Evolutionary conservation across 2,797 vertebrate species (phyloP), one percentile per base, ranked within the genome.

Genomic region (Fistularia tabacaria): DNA sequence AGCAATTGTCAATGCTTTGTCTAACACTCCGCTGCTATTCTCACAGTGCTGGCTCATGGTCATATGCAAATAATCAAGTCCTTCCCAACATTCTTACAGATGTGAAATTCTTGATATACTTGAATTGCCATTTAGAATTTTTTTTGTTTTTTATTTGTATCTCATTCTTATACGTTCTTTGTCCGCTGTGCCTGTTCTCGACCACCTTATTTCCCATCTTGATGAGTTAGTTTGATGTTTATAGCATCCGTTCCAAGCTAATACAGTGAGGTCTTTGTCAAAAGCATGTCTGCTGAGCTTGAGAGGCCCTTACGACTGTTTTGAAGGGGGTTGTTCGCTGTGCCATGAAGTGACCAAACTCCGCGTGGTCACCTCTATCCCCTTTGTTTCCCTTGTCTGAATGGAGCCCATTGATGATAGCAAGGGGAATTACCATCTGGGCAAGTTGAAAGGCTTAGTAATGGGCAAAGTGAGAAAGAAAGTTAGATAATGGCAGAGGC

Each of bases 301-400:
- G 38, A 76, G 74, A 77, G 79, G 66, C 83, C 71, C 62, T 52
- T 50, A 54, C 46, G 56, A 61, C 49, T 6, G 10, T 76, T 84
- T 85, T 67, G 64, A 66, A 58, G 57, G 68, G 75, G 75, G 73
- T 51, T 40, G 73, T 62, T 59, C 69, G 67, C 77, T 77, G 82
- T 83, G 79, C 83, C 82, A 68, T 54, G 58, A 77, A 79, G 78
- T 73, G 79, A 73, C 73, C 47, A 47, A 79, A 79, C 68, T 71
- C 65, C 61, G 81, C 84, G 76, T 85, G 71, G 87, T 88, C 88
- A 89, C 89, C 85, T 89, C 85, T 66, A 64, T 90, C 86, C 74
- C 84, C 83, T 88, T 91, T 92, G 90, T 92, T 83, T 73, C 74
- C 50, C 7, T 54, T 69, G 54, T 69, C 67, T 91, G 83, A 92